phyloP scores from a whole-genome alignment of 1,140 invertebrate species.

The Drosophila pachea region DNA sequence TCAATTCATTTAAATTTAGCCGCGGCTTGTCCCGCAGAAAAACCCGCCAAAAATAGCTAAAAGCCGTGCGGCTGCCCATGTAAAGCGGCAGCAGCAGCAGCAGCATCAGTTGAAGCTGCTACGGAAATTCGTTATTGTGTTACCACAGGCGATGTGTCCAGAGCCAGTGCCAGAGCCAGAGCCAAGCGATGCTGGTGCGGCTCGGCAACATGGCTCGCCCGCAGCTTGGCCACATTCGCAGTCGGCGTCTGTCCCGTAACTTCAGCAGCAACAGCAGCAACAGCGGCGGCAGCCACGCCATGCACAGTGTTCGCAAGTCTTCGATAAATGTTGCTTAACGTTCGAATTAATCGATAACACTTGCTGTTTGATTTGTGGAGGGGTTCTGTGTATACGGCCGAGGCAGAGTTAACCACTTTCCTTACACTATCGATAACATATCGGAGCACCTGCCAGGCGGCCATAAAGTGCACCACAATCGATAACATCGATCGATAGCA shows the following conservation, averaged over 20 bases:
- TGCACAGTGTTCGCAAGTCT: conserved; percentile 44
- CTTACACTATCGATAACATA: no score
- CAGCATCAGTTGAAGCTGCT: conserved; percentile 65
- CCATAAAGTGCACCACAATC: no score
- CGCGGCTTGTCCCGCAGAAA: conserved; percentile 16
- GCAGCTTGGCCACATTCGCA: conserved; percentile 35
- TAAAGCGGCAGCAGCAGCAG: conserved; percentile 48
- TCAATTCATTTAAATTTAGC: conserved; percentile 13
- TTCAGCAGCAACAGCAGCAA: conserved; percentile 25
- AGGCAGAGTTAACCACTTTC: no score
- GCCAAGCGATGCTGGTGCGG: neutral
- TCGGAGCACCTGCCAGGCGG: no score
- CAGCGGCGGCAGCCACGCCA: conserved; percentile 9
- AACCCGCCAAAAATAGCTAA: conserved; percentile 23
- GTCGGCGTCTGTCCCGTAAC: conserved; percentile 48
- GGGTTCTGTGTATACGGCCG: no score
- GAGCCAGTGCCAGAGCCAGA: conserved; percentile 7
- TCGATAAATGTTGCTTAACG: no score
- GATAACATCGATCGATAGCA: no score
- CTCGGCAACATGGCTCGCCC: conserved; percentile 10
- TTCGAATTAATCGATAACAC: no score
- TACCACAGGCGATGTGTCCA: conserved; percentile 77
- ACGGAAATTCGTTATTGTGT: conserved; percentile 78
- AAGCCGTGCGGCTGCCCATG: conserved; percentile 41
- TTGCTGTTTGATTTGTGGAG: no score